Conservation (phyloP, 2,113 vertebrate species). For the Ciconia maguari region DNA sequence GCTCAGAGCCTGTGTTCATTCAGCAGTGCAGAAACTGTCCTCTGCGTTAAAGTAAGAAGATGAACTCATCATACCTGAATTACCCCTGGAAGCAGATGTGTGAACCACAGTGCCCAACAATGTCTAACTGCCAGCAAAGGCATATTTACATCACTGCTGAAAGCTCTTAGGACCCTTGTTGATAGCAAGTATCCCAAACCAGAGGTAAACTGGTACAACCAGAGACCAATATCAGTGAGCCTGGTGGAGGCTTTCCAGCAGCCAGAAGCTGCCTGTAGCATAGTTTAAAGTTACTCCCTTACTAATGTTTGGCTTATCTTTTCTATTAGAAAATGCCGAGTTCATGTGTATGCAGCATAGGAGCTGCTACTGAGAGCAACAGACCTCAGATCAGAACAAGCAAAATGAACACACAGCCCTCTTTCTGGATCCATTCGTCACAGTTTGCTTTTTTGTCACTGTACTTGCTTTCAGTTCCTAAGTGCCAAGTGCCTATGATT, state of each 20-base stretch:
- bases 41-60: not conserved
- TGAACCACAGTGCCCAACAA: not conserved
- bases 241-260: not conserved
- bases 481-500: not conserved
- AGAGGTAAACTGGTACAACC: not conserved
- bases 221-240: not conserved
- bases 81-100: not conserved
- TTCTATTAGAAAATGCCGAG: not conserved
- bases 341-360: not conserved
- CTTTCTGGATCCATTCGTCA: not conserved
- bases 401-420: not conserved
- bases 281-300: not conserved
- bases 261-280: not conserved
- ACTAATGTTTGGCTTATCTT: not conserved
- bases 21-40: not conserved
- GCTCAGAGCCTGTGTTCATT: not conserved
- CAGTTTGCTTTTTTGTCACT: not conserved
- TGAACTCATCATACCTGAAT: not conserved
- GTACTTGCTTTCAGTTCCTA: not conserved
- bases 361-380: not conserved
- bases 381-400: not conserved
- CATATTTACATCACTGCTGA: not conserved
- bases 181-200: not conserved
- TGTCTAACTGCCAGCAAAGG: not conserved
- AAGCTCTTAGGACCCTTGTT: not conserved